Evolutionary conservation across 2,888 invertebrate species (phyloP).

Genomic region (Caenorhabditis drosophilae): DNA sequence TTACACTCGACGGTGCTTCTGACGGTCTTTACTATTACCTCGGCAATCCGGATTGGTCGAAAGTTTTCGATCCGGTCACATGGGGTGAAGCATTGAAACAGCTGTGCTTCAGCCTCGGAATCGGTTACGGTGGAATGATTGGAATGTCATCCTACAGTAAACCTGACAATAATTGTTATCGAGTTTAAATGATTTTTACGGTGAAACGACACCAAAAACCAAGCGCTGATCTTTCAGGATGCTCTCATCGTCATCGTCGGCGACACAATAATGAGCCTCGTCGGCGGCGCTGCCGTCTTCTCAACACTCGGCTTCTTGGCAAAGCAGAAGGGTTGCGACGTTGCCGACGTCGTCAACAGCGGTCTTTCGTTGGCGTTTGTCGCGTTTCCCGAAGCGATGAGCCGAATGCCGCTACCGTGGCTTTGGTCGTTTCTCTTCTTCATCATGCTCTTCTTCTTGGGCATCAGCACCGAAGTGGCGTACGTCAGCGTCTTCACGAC

Average conservation of each 20-base stretch:
- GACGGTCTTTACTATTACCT: conserved; percentile 59
- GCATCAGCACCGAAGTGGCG: conserved; percentile 58
- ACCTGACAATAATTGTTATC: conserved; percentile 55
- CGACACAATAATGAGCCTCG: conserved; percentile 53
- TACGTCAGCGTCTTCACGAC: conserved; percentile 40
- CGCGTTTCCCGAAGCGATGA: conserved; percentile 69
- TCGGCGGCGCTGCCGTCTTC: conserved; percentile 58
- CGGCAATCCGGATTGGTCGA: conserved; percentile 53
- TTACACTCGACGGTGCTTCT: conserved; percentile 56
- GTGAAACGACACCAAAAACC: not conserved
- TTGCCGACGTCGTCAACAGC: conserved; percentile 41
- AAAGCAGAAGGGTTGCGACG: conserved; percentile 15
- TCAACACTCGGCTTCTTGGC: conserved; percentile 55
- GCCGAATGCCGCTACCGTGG: conserved; percentile 68
- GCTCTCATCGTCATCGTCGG: conserved; percentile 59
- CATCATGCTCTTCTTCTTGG: conserved; percentile 70
- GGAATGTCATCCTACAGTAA: conserved; percentile 60
- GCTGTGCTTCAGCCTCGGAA: conserved; percentile 59
- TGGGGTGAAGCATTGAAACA: conserved; percentile 63
- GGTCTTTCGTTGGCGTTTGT: conserved; percentile 71
- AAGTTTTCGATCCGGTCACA: conserved; percentile 30
- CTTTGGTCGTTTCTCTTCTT: conserved; percentile 70
- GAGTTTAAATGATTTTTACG: conserved; percentile 13
- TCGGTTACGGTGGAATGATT: conserved; percentile 62
- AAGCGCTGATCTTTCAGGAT: conserved; percentile 35